Evolutionary conservation across 2,113 vertebrate species (phyloP).

Genomic region (Serranochromis macrocephalus): DNA sequence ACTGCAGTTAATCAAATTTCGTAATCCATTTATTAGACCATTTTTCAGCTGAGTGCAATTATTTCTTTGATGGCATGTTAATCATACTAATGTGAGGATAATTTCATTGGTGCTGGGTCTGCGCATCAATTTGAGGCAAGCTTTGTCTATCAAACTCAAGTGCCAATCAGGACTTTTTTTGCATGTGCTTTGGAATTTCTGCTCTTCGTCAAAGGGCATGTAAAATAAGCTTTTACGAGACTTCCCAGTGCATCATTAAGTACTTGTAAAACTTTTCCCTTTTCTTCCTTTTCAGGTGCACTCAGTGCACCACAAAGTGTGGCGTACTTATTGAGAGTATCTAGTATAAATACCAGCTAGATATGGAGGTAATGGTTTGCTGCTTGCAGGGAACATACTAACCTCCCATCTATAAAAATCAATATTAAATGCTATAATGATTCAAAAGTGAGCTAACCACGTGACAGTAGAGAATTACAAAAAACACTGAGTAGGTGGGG

Average conservation of each 20-base stretch:
- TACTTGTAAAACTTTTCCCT: not conserved
- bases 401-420: conserved; percentile 14
- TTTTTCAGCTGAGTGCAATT: conserved; percentile 21
- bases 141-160: not conserved
- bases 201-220: not conserved
- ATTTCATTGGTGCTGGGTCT: conserved; percentile 20
- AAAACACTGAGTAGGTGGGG: not conserved
- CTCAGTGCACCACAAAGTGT: not conserved
- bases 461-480: not conserved
- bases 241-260: not conserved
- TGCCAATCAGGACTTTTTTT: conserved; percentile 5
- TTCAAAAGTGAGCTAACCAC: not conserved
- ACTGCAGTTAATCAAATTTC: conserved; percentile 42
- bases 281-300: not conserved
- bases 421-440: conserved; percentile 1
- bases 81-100: conserved; percentile 33
- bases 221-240: not conserved
- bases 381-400: conserved; percentile 1
- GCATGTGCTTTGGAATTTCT: not conserved
- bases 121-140: not conserved
- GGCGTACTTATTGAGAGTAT: not conserved
- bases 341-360: not conserved
- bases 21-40: conserved; percentile 11
- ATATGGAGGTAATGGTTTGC: not conserved
- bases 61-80: conserved; percentile 25